These are phyloP conservation scores for Drosophila dunni DNA, from an alignment of 1,140 invertebrate genomes.

Conservation along the genomic window DNA sequence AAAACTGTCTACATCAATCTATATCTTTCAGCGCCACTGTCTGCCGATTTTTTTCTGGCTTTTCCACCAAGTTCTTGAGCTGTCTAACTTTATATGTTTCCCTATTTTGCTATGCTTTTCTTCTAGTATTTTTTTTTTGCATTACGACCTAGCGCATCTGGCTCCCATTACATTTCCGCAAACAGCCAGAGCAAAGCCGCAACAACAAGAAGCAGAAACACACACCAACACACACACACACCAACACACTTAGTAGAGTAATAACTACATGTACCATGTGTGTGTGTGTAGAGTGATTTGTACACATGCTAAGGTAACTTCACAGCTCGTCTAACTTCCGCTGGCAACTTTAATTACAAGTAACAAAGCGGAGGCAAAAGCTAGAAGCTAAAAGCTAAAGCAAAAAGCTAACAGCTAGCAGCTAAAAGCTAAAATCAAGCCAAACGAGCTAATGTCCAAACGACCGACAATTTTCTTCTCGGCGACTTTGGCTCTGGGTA, in stretches of 20 bases:
- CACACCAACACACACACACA: no score
- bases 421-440: constrained; percentile 4
- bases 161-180: constrained; percentile 72
- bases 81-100: neutral
- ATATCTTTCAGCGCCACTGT: neutral
- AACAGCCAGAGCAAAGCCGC: constrained; percentile 25
- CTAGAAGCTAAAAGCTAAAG: constrained; percentile 6
- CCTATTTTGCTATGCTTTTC: neutral
- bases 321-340: constrained; percentile 77
- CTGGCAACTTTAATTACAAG: constrained; percentile 78
- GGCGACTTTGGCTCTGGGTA: constrained; percentile 44
- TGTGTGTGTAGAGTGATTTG: neutral
- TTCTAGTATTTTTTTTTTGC: constrained; percentile 9
- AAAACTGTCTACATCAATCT: no score
- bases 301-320: constrained; percentile 51
- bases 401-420: neutral
- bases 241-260: no score
- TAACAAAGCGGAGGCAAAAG: constrained; percentile 32
- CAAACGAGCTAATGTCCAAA: constrained; percentile 24
- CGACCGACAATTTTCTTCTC: constrained; percentile 65
- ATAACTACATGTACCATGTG: neutral
- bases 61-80: neutral
- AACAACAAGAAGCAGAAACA: constrained; percentile 26
- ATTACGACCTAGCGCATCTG: constrained; percentile 53
- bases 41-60: neutral